Percentiles rank a stretch among this genome's conserved stretches.
Evolutionary conservation across 2,888 invertebrate species (phyloP).

Genomic region (Stenolophus ochropezus): DNA sequence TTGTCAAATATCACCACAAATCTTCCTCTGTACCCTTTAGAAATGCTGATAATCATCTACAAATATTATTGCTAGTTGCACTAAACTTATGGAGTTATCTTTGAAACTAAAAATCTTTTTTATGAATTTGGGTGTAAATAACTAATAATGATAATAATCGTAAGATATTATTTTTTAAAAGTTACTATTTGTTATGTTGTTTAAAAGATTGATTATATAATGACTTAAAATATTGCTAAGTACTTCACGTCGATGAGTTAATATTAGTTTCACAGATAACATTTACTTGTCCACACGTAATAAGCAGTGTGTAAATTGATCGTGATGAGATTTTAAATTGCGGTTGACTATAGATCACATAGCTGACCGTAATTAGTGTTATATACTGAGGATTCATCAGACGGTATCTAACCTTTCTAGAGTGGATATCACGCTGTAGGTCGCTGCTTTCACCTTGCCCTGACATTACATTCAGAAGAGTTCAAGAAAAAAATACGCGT

Average conservation of each 20-base stretch:
- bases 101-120: no score
- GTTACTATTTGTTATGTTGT: neutral
- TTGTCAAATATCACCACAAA: no score
- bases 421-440: neutral
- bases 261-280: neutral
- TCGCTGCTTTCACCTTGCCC: constrained; percentile 41
- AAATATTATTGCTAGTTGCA: no score
- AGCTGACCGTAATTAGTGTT: constrained; percentile 28
- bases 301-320: neutral
- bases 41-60: no score
- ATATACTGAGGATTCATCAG: neutral
- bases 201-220: neutral
- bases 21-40: no score
- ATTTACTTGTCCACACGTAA: constrained; percentile 3
- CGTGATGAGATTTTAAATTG: neutral
- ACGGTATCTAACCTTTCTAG: constrained; percentile 14
- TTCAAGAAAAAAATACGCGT: neutral
- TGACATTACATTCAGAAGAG: constrained; percentile 26
- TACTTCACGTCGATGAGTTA: neutral
- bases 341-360: constrained; percentile 5
- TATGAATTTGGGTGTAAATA: no score
- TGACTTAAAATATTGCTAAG: neutral
- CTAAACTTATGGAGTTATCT: no score
- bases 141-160: no score
- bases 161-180: no score